A percentile compares a stretch with the other conserved stretches of the same genome.
phyloP scores from a whole-genome alignment of 2,888 invertebrate genomes.

The Electrophaes corylata region DNA sequence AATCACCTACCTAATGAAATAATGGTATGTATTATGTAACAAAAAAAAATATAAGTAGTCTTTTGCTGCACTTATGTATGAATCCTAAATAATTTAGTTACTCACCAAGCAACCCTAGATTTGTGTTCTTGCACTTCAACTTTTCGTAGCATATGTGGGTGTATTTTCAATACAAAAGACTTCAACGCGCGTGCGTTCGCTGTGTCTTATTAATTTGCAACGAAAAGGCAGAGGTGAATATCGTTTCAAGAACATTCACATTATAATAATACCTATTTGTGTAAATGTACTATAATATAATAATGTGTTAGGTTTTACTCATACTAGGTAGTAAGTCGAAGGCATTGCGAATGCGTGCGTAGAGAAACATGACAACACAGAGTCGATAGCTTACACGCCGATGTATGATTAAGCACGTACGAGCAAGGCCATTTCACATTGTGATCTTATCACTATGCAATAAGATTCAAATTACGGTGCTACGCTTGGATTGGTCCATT shows the following conservation, averaged over 20 bases:
- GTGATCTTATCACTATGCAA: slow-evolving; percentile 15
- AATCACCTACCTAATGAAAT: neutral
- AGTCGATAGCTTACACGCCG: slow-evolving; percentile 28
- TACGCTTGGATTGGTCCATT: slow-evolving; percentile 17
- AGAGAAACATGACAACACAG: slow-evolving; percentile 28
- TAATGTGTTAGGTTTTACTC: slow-evolving; percentile 28
- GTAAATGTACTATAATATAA: slow-evolving; percentile 32
- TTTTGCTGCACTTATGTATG: too few relatives aligned
- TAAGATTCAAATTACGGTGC: slow-evolving; percentile 32
- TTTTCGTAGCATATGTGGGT: neutral
- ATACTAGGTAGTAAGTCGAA: slow-evolving; percentile 23
- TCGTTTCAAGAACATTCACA: neutral
- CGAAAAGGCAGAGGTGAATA: neutral
- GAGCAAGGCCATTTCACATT: slow-evolving; percentile 18
- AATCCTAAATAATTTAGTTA: too few relatives aligned
- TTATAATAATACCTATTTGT: neutral
- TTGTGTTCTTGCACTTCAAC: too few relatives aligned
- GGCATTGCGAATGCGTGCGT: slow-evolving; percentile 38
- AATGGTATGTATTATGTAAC: too few relatives aligned
- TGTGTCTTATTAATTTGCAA: slow-evolving; percentile 1
- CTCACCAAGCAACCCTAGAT: too few relatives aligned
- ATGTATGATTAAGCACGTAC: slow-evolving; percentile 52
- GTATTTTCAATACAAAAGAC: slow-evolving; percentile 18
- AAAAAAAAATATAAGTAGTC: too few relatives aligned
- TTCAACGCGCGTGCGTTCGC: slow-evolving; percentile 25